Evolutionary conservation across 2,113 vertebrate species (phyloP).

Genomic region (Panthera leo): DNA sequence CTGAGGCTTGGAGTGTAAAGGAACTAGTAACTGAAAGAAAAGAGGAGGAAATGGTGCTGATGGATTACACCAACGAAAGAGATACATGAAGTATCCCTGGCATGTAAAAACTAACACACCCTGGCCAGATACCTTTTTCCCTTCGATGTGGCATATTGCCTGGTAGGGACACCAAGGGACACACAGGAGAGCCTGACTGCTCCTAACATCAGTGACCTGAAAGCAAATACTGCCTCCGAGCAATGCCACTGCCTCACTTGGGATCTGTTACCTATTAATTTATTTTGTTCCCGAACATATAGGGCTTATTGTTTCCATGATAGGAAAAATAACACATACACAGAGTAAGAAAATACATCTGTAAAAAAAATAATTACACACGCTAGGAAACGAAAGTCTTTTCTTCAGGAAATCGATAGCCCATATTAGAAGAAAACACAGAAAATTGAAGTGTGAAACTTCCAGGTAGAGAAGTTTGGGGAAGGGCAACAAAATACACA

Average conservation of each 20-base stretch:
- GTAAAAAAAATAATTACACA: neutral
- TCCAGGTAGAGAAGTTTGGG: neutral
- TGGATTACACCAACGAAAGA: neutral
- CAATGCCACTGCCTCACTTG: neutral
- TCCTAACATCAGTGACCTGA: neutral
- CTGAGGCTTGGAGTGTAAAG: neutral
- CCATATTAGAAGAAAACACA: neutral
- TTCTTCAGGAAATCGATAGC: neutral
- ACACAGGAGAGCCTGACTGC: neutral
- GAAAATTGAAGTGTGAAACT: neutral
- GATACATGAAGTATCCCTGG: neutral
- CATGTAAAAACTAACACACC: neutral
- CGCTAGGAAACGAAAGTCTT: neutral
- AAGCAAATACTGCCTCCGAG: neutral
- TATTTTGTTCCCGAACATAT: neutral
- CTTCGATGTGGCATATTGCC: neutral
- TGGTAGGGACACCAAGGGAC: neutral
- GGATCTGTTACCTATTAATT: neutral
- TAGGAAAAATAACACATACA: neutral
- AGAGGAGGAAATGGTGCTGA: neutral
- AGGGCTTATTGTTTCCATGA: neutral
- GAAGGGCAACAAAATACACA: neutral
- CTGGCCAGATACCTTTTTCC: neutral
- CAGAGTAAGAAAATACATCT: neutral
- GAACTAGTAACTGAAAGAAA: neutral